Base-by-base conservation (phyloP, 30 jellyfish, hydroid and myxozoan genomes). In the Aurelia coerulea region DNA sequence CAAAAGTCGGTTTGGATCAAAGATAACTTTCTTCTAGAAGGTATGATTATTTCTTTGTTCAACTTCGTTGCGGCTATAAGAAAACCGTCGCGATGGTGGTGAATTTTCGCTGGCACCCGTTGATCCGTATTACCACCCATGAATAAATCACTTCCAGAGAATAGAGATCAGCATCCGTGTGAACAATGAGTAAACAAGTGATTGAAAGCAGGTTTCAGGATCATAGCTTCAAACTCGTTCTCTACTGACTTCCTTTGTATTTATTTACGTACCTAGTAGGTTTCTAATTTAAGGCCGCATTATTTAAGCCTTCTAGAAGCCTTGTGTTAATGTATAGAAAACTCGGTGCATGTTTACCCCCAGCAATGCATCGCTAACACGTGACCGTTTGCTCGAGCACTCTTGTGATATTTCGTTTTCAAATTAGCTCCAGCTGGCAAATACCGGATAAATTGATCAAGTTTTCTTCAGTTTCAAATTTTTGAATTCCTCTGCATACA, bases 141-240 rank as follows among this genome's bases (percentile, higher is more conserved):
- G 78, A 15, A 58, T 53, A 73, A 23, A 81, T 83, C 86, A 73
- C 31, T 29, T 72, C 16, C 2, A 34, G 31, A 68, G 92, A 70
- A 83, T 70, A 65, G 84, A 7, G 79, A 83, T 77, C 84, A 54
- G 80, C 79, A 83, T 73, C 64, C 92, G 92, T 83, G 84, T 69
- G 58, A 83, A 31, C 92, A 83, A 19, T 52, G 64, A 13, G 62
- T 63, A 69, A 56, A 81, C 84, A 83, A 29, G 68, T 15, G 15
- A 81, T 66, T 68, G 87, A 62, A 77, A 77, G 87, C 87, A 77
- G 87, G 83, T 81, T 68, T 74, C 78, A 58, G 32, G 34, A 59
- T 33, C 62, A 11, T 42, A 31, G 37, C 32, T 23, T 59, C 50
- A 3, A 14, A 9, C 13, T 42, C 54, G 17, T 23, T 23, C 58